Base-by-base conservation (phyloP, 2,888 invertebrate genomes). In the Drosophila stalkeri region DNA sequence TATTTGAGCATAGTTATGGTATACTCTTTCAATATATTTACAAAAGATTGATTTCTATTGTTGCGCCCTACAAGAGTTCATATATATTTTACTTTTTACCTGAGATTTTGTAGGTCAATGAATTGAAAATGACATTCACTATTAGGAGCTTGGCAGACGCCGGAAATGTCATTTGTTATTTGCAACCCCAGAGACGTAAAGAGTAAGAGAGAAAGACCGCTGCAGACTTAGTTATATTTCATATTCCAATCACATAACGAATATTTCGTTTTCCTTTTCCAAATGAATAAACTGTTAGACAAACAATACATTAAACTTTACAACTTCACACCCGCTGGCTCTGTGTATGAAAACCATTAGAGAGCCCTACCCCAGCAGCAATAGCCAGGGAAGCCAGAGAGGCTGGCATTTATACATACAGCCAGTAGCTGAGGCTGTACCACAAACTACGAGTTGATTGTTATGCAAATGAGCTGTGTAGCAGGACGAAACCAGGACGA, bases 271-370 rank as follows among this genome's bases (percentile, higher is more conserved):
- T 51, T 51, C 33, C 67, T 72, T 84, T 86, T 90, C 87, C 90
- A 90, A 86, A 89, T 87, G 89, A 90, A 89, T 86, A 90, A 87
- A 89, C 81, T 89, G 82, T 77, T 89, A 81, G 79, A 73, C 90
- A 87, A 87, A 87, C 90, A 87, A 85, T 82, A 81, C 87, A 85
- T 85, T 80, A 89, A 89, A 91, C 89, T 89, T 89, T 90, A 89
- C 89, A 90, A 90, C 91, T 89, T 89, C 90, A 91, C 89, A 89
- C 91, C 89, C 89, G 89, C 89, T 74, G 90, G 63, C 73, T 75
- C 75, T 72, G 77, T 72, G 73, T 78, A 76, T 64, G 73, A 55
- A 74, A 84, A 76, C 89, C 87, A 90, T 90, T 90, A 90, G 78
- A 64, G 63, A 43, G 67, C 56, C 56, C 67, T 73, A 79, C 70